phyloP scores from a whole-genome alignment of 2,888 invertebrate genomes.

The Drosophila seclusa region DNA sequence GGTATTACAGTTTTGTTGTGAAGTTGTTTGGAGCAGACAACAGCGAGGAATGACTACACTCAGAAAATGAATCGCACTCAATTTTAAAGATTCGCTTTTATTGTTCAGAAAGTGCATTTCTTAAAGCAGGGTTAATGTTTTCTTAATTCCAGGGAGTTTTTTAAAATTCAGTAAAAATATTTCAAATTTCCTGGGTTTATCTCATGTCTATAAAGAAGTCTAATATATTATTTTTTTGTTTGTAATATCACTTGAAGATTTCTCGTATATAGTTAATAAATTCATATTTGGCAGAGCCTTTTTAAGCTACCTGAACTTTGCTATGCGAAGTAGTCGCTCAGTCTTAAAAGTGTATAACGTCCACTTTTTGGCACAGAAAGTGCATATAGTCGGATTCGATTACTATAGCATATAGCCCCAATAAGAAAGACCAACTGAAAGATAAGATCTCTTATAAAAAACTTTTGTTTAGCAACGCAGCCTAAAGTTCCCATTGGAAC shows the following conservation, averaged over 20 bases:
- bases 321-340: not conserved
- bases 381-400: not conserved
- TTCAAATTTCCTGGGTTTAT: not conserved
- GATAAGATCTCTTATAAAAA: not conserved
- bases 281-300: not conserved
- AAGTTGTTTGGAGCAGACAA: not conserved
- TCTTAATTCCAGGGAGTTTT: not conserved
- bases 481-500: not conserved
- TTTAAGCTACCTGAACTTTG: not conserved
- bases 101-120: not conserved
- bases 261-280: rapidly evolving
- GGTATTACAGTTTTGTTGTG: not conserved
- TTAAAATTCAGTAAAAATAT: not conserved
- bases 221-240: not conserved
- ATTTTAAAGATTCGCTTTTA: not conserved
- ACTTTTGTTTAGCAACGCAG: not conserved
- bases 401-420: not conserved
- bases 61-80: not conserved
- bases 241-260: not conserved
- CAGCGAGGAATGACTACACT: too few species aligned
- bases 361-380: rapidly evolving
- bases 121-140: not conserved
- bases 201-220: not conserved
- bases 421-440: rapidly evolving
- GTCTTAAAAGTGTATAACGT: too few species aligned